Evolutionary conservation across 92 coral and sea anemone genomes (phyloP).

Genomic region (Pocillopora meandrina): DNA sequence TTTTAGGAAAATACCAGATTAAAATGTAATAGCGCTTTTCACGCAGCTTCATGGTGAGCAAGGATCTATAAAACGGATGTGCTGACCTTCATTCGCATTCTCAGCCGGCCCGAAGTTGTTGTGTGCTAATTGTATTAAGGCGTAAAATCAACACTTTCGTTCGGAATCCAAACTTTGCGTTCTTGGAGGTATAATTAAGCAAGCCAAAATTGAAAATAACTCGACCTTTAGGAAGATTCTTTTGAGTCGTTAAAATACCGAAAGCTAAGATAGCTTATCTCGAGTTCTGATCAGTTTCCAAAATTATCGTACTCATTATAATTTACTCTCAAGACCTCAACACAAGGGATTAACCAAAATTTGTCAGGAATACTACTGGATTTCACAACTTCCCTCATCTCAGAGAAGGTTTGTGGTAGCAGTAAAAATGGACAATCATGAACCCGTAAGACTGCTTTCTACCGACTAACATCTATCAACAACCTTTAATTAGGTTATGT

Average conservation of each 20-base stretch:
- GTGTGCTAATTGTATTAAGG: conserved; percentile 54
- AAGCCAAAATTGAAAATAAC: neutral
- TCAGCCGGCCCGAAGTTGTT: neutral
- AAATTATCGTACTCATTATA: neutral
- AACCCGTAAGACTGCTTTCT: neutral
- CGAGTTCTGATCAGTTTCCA: conserved; percentile 5
- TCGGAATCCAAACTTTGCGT: neutral
- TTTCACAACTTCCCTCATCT: neutral
- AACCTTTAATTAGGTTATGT: conserved; percentile 22
- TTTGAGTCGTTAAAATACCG: neutral
- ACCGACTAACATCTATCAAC: conserved; percentile 13
- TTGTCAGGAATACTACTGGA: neutral
- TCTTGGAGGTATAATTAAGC: neutral
- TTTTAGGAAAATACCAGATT: neutral
- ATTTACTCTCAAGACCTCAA: neutral
- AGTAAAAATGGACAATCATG: neutral
- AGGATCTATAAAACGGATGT: neutral
- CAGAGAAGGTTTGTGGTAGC: neutral
- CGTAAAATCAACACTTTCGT: conserved; percentile 8
- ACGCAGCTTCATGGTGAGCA: neutral
- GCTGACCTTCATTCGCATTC: neutral
- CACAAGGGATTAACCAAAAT: neutral
- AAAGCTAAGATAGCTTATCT: neutral
- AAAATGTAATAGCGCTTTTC: neutral
- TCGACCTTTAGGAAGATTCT: neutral